Conservation (phyloP, 2,888 invertebrate species). For the Spatulosminthurus flaviceps region DNA sequence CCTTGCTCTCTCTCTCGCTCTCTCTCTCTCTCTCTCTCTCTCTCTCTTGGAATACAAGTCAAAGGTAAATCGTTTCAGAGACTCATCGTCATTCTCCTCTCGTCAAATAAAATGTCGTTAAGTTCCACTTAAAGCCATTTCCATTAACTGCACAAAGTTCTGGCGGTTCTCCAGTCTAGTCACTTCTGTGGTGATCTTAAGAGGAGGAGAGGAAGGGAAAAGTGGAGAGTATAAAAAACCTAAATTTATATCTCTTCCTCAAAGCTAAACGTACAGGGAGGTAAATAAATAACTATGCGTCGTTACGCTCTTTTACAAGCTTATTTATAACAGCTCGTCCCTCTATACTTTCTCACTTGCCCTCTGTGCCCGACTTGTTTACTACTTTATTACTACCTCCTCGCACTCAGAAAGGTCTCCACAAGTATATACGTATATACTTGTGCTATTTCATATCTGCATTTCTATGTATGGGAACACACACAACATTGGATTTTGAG, state of each 20-base stretch:
- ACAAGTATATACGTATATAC: not conserved
- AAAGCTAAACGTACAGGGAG: constrained; percentile 1
- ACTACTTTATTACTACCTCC: constrained; percentile 12
- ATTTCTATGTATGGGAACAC: too few species aligned
- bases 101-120: constrained; percentile 34
- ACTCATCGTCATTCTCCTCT: not conserved
- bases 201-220: not conserved
- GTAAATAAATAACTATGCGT: constrained; percentile 13
- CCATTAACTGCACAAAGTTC: constrained; percentile 13
- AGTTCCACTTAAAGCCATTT: constrained; percentile 26
- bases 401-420: not conserved
- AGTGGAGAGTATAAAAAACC: not conserved
- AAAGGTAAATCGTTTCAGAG: not conserved
- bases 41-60: constrained; percentile 23
- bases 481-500: too few species aligned
- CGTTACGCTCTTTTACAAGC: constrained; percentile 22
- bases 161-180: not conserved
- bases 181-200: not conserved
- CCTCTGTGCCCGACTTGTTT: not conserved
- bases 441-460: too few species aligned
- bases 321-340: constrained; percentile 22
- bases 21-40: not conserved
- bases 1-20: too few species aligned
- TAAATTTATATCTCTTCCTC: not conserved
- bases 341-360: constrained; percentile 13